phyloP scores from a whole-genome alignment of 2,113 vertebrate species.

The Coracopsis vasa region DNA sequence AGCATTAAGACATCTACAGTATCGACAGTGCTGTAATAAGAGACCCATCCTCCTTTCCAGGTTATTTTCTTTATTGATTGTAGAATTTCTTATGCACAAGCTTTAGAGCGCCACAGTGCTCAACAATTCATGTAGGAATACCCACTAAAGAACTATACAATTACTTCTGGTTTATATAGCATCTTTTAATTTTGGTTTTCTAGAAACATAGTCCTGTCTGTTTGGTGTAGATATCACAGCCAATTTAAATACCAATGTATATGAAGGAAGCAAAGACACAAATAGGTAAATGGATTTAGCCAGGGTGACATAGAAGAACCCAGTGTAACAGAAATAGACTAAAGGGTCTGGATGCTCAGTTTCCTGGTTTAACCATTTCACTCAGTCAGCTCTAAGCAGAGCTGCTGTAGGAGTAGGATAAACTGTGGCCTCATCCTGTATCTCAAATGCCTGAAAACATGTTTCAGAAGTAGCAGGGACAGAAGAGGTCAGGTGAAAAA shows the following conservation, averaged over 20 bases:
- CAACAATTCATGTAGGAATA: neutral
- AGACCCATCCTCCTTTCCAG: neutral
- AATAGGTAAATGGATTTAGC: neutral
- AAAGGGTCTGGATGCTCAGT: neutral
- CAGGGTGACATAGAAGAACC: neutral
- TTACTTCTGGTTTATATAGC: neutral
- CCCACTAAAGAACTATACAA: neutral
- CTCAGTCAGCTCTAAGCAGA: neutral
- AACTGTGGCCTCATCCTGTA: neutral
- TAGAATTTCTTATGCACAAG: neutral
- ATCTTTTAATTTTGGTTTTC: slow-evolving; percentile 4
- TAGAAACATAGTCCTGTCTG: neutral
- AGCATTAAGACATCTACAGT: slow-evolving; percentile 28
- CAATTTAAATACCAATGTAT: neutral
- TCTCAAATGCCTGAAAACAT: neutral
- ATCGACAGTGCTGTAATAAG: neutral
- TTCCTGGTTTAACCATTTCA: neutral
- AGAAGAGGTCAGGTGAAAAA: neutral
- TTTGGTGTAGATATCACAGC: neutral
- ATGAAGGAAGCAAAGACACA: neutral
- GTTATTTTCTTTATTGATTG: slow-evolving; percentile 37
- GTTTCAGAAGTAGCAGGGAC: neutral
- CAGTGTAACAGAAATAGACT: neutral
- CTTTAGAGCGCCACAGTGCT: neutral
- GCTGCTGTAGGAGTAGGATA: neutral